Conservation (phyloP, 2,888 invertebrate genomes). For the Endomychus coccineus region DNA sequence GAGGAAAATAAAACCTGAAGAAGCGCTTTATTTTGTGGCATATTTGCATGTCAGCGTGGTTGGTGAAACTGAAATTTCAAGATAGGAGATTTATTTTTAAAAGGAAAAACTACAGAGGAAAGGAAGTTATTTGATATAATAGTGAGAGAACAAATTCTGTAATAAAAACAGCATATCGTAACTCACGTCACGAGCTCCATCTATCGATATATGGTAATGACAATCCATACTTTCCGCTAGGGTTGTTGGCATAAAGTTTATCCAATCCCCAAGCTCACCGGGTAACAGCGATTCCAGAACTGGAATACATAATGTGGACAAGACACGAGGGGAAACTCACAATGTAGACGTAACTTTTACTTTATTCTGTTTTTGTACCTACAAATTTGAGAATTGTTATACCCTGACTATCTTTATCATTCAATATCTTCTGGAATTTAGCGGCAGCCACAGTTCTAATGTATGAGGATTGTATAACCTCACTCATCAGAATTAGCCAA, state of each 20-base stretch:
- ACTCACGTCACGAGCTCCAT: slow-evolving; percentile 18
- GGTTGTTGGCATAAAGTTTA: slow-evolving; percentile 22
- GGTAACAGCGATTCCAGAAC: slow-evolving; percentile 20
- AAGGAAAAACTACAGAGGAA: too few species aligned
- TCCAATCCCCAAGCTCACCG: slow-evolving; percentile 13
- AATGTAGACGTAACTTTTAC: slow-evolving; percentile 19
- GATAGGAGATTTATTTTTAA: too few species aligned
- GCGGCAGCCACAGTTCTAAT: too few species aligned
- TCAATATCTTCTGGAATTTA: too few species aligned
- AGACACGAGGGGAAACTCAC: slow-evolving; percentile 17
- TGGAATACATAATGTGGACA: slow-evolving; percentile 19
- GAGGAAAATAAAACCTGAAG: too few species aligned
- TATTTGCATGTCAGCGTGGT: too few species aligned
- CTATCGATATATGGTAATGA: slow-evolving; percentile 21
- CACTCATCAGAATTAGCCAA: too few species aligned
- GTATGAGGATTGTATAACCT: too few species aligned
- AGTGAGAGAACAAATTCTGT: slow-evolving; percentile 5
- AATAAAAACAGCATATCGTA: slow-evolving; percentile 13
- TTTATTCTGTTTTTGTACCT: slow-evolving; percentile 15
- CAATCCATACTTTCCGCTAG: slow-evolving; percentile 17
- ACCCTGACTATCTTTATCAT: slow-evolving; percentile 14
- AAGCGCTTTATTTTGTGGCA: too few species aligned
- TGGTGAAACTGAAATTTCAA: too few species aligned
- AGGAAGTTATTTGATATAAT: too few species aligned
- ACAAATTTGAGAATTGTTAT: slow-evolving; percentile 15